Evolutionary conservation across 1,140 invertebrate genomes (phyloP).

Genomic region (Anastrepha obliqua): DNA sequence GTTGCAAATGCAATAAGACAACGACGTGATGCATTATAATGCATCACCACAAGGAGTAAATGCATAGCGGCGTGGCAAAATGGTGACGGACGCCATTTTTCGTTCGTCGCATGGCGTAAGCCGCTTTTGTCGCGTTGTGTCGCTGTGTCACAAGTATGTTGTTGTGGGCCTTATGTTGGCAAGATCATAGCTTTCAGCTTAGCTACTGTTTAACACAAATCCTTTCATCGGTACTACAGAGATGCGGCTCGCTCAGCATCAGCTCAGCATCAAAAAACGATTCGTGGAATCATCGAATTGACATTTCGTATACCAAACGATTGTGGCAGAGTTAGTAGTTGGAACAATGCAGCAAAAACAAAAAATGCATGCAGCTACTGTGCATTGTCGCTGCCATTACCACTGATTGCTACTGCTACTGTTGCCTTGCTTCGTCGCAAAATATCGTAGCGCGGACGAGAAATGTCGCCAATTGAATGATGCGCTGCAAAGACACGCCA

Average conservation of each 20-base stretch:
- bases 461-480: slow-evolving; percentile 57
- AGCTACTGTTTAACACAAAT: slow-evolving; percentile 54
- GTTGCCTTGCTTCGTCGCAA: slow-evolving; percentile 1
- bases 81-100: slow-evolving; percentile 51
- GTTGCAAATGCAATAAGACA: not conserved
- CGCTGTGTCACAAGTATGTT: not conserved
- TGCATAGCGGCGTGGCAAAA: slow-evolving; percentile 35
- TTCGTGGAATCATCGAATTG: slow-evolving; percentile 56
- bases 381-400: slow-evolving; percentile 20
- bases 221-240: not conserved
- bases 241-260: not conserved
- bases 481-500: slow-evolving; percentile 15
- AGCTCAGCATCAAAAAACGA: slow-evolving; percentile 43
- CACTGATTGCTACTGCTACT: slow-evolving; percentile 42
- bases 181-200: slow-evolving; percentile 26
- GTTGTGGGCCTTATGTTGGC: slow-evolving; percentile 24
- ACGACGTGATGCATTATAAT: slow-evolving; percentile 34
- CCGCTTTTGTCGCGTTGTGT: not conserved
- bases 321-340: slow-evolving; percentile 1
- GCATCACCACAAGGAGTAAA: slow-evolving; percentile 34
- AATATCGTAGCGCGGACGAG: slow-evolving; percentile 31
- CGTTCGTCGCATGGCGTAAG: not conserved
- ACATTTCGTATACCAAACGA: slow-evolving; percentile 50
- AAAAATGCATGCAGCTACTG: slow-evolving; percentile 12
- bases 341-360: slow-evolving; percentile 47